A percentile compares a stretch with the other conserved stretches of the same genome.
These are phyloP conservation scores for Platycnemis pennipes DNA, from an alignment of 2,888 invertebrate genomes.

Conservation along the genomic window DNA sequence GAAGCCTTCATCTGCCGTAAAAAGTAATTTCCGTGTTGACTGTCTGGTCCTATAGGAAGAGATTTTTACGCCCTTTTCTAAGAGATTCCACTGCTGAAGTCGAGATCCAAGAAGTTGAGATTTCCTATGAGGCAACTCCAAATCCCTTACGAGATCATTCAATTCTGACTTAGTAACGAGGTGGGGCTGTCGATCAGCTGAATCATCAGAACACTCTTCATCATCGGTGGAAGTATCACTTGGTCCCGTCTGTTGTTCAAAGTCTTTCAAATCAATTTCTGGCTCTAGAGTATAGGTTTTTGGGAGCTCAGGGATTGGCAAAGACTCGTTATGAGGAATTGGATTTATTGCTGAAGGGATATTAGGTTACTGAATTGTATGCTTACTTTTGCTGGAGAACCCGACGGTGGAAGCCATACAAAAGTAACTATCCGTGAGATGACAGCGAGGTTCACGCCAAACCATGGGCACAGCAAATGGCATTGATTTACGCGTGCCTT, in stretches of 20 bases:
- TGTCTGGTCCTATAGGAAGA: not conserved
- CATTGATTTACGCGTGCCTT: no score
- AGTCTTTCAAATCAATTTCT: not conserved
- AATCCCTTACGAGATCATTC: no score
- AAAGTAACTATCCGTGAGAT: no score
- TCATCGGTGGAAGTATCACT: not conserved
- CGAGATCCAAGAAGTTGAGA: no score
- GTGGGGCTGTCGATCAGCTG: not conserved
- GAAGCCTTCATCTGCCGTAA: not conserved
- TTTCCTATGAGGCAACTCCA: no score
- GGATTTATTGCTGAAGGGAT: not conserved
- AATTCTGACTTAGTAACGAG: not conserved
- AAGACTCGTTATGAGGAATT: not conserved
- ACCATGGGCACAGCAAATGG: no score
- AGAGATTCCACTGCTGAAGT: not conserved
- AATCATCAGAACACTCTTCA: not conserved
- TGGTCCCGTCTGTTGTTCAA: not conserved
- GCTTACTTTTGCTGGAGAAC: slow-evolving; percentile 1
- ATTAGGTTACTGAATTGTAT: not conserved
- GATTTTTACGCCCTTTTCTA: not conserved
- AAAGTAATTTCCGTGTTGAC: not conserved
- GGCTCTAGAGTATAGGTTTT: not conserved
- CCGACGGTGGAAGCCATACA: no score
- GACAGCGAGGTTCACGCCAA: no score
- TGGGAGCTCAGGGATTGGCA: not conserved